Evolutionary conservation across 53 echinoderm and acorn worm genomes (phyloP), one percentile per base, ranked within the genome.

Genomic region (Echinarachnius parma): DNA sequence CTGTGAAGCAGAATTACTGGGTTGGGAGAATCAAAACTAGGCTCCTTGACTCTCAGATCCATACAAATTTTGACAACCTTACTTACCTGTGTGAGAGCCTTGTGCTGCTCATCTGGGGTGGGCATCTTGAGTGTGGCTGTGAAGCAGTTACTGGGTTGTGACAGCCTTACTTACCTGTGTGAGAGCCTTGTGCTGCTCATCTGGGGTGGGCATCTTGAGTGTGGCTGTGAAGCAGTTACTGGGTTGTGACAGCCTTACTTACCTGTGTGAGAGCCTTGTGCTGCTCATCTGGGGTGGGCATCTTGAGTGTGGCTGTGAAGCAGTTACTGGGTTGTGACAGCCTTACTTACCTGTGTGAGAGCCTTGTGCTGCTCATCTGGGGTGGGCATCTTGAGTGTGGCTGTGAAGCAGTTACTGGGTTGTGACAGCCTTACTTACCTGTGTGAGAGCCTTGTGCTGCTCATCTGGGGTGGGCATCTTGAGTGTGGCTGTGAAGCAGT

Each of bases 51-150:
- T 44, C 46, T 85, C 18, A 85, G 46, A 4, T 37, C 48, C 44
- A 78, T 72, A 11, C 81, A 81, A 16, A 21, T 14, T 64, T 89
- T 84, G 45, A 89, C 77, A 11, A 89, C 64, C 22, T 26, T 31
- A 29, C 31, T 18, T n/a, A 61, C 8, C 5, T 74, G 7, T 10
- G 22, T 54, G 45, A 82, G 61, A 2, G 59, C 74, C n/a, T 48
- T 46, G 5, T 42, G 49, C 42, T 87, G 87, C 1, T 58, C 58
- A 19, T 30, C 59, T 34, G 47, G 30, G 35, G 53, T 64, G 5
- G 16, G 53, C 0, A 78, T 47, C 27, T 72, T 55, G 24, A 82
- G 47, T 5, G 45, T 49, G 2, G 87, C 87, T 2, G 63, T 75
- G 64, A 48, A 46, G 53, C 87, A 87, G 4, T 64, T 60, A 34